Evolutionary conservation across 2,888 invertebrate genomes (phyloP).

Genomic region (Stenolophus ochropezus): DNA sequence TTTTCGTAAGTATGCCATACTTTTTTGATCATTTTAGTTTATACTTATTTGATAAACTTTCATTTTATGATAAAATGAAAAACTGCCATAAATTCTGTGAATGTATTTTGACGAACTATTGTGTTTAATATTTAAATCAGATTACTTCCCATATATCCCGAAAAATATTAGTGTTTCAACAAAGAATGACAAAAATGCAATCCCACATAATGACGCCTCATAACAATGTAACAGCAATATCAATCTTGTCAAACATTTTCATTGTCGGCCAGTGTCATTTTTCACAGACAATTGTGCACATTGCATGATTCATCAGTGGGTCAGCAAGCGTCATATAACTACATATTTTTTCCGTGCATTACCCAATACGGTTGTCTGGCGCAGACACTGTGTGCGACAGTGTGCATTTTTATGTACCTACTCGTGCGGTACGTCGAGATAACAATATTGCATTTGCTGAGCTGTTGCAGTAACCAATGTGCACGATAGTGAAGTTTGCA

Average conservation of each 20-base stretch:
- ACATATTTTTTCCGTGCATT: not conserved
- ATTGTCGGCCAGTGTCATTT: not conserved
- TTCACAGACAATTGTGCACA: not conserved
- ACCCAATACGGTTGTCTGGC: not conserved
- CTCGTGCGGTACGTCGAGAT: slow-evolving; percentile 46
- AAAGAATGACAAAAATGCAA: not conserved
- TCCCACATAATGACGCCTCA: not conserved
- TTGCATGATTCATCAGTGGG: not conserved
- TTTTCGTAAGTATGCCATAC: too few relatives aligned
- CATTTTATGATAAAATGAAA: too few relatives aligned
- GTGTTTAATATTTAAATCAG: not conserved
- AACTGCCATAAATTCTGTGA: too few relatives aligned
- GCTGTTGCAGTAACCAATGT: slow-evolving; percentile 13
- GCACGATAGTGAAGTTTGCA: slow-evolving; percentile 53
- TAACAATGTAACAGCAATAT: not conserved
- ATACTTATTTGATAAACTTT: too few relatives aligned
- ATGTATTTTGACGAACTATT: not conserved
- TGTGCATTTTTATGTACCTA: slow-evolving; percentile 55
- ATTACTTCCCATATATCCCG: not conserved
- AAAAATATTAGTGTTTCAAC: not conserved
- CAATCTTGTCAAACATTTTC: not conserved
- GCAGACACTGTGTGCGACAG: slow-evolving; percentile 19
- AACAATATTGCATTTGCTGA: slow-evolving; percentile 55
- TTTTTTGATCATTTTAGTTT: too few relatives aligned
- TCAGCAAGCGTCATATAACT: not conserved